phyloP scores from a whole-genome alignment of 1,140 invertebrate genomes.

The Papilio aristodemus region DNA sequence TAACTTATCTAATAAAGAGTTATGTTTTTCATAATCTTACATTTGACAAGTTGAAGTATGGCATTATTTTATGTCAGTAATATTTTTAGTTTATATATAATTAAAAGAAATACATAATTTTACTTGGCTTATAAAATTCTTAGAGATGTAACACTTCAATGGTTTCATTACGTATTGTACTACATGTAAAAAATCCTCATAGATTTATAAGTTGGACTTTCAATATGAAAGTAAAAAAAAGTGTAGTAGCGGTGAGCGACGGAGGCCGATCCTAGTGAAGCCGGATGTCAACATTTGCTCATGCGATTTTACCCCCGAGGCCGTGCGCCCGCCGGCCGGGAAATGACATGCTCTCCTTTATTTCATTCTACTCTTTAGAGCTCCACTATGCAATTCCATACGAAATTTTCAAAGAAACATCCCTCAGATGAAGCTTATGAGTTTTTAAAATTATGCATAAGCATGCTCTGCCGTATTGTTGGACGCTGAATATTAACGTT shows the following conservation, averaged over 20 bases:
- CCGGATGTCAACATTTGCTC: conserved; percentile 69
- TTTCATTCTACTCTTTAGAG: conserved; percentile 49
- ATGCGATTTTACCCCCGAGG: conserved; percentile 57
- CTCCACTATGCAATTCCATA: conserved; percentile 55
- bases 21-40: too few species aligned
- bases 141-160: not conserved
- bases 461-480: conserved; percentile 27
- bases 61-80: too few species aligned
- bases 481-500: conserved; percentile 28
- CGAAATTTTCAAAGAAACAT: conserved; percentile 51
- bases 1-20: too few species aligned
- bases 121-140: too few species aligned
- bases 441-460: conserved; percentile 36
- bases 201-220: conserved; percentile 5
- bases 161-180: not conserved
- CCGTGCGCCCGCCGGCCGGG: too few species aligned
- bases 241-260: conserved; percentile 17
- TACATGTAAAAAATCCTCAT: conserved; percentile 7
- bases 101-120: too few species aligned
- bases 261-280: conserved; percentile 45
- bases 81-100: too few species aligned
- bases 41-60: too few species aligned
- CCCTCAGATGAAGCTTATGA: conserved; percentile 44
- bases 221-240: conserved; percentile 28
- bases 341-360: conserved; percentile 67